Base-by-base conservation (phyloP, 2,888 invertebrate species). In the Eutolmus rufibarbis region DNA sequence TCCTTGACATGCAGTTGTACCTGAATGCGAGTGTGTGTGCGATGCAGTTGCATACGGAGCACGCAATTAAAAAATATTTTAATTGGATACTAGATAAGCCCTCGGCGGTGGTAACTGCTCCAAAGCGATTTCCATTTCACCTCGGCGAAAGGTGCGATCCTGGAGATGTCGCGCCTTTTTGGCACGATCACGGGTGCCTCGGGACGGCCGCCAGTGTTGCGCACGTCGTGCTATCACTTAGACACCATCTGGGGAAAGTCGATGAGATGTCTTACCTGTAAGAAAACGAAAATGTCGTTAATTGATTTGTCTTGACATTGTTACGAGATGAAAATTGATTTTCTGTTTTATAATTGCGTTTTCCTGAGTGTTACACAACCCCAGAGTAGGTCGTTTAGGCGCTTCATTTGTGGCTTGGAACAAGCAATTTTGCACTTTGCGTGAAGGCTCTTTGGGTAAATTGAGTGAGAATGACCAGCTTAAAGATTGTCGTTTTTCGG, bases 281-380 rank as follows among this genome's bases (percentile, higher is more conserved):
- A 87, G 28, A 74, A 82, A 82, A 88, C 28, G 82, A 86, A 86
- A 81, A 86, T 86, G 43, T 76, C 43, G 56, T 88, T 87, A 87
- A 87, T 88, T 88, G 88, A 88, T 88, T 88, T 87, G 88, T 87
- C 81, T 87, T 87, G 57, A 82, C 46, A 88, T 74, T 86, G 87
- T 88, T 88, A 87, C 31, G 79, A 84, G 46, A 85, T 74, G 85
- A 85, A 74, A 85, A 85, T 85, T 74, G 40, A 74, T 74, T 74
- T 74, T 34, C 43, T 74, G 28, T 31, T 46, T 66, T 74, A 46
- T 85, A 74, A 74, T 74, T 85, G 85, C 74, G 34, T 74, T 85
- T 85, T 85, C 85, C 43, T 82, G 56, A 57, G 28, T 31, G 40
- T 78, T 78, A 78, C 78, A 46, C 46, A 78, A 78, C 43, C 76